These are phyloP conservation scores for Pampus argenteus DNA, from an alignment of 2,797 vertebrate genomes.

Conservation along the genomic window DNA sequence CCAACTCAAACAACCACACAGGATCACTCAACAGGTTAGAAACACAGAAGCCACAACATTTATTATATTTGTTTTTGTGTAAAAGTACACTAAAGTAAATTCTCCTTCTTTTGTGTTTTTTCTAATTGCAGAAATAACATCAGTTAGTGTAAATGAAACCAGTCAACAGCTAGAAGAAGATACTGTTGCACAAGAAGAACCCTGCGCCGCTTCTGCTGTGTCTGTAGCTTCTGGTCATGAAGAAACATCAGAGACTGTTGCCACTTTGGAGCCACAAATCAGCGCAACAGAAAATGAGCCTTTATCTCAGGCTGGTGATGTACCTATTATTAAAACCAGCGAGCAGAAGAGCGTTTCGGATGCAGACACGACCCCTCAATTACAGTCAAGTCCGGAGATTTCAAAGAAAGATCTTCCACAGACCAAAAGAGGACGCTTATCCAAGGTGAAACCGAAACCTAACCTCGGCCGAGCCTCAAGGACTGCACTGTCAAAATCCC, in stretches of 20 bases:
- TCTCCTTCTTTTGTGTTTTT: too few relatives aligned
- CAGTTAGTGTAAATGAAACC: constrained; percentile 42
- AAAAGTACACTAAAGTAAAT: too few relatives aligned
- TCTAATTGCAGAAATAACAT: constrained; percentile 47
- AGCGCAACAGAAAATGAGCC: neutral
- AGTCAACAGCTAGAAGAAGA: constrained; percentile 43
- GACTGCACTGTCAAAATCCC: constrained; percentile 28
- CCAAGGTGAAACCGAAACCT: constrained; percentile 68
- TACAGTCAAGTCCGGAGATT: constrained; percentile 13
- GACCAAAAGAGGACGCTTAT: constrained; percentile 19
- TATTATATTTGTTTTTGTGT: neutral
- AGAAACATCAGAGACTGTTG: constrained; percentile 25
- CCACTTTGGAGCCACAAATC: constrained; percentile 11
- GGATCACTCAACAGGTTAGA: constrained; percentile 52
- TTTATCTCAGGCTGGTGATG: neutral
- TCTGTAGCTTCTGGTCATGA: neutral
- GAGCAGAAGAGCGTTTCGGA: constrained; percentile 7
- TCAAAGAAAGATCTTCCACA: constrained; percentile 23
- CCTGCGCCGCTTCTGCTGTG: neutral
- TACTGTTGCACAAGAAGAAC: constrained; percentile 33
- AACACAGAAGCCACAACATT: neutral
- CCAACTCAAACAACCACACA: constrained; percentile 21
- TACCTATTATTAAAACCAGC: neutral
- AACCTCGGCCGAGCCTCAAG: constrained; percentile 47
- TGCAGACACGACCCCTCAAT: neutral